These are phyloP conservation scores for Sciurus niger DNA, from an alignment of 2,113 vertebrate species.

Conservation along the genomic window DNA sequence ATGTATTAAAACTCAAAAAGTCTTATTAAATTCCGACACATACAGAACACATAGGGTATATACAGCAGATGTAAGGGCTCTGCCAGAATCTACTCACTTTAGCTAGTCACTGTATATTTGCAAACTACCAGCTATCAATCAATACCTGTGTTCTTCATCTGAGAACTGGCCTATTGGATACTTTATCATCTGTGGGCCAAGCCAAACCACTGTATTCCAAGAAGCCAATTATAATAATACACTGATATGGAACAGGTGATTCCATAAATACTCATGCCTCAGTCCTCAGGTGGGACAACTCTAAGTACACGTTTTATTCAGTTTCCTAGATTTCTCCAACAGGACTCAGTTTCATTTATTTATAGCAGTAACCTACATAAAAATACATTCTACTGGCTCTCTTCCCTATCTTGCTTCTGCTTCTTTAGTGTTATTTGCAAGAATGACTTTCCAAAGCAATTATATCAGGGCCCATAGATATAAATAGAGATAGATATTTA, in stretches of 20 bases:
- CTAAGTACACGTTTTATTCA: not conserved
- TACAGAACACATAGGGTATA: not conserved
- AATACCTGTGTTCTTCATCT: not conserved
- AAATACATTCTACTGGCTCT: not conserved
- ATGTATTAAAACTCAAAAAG: not conserved
- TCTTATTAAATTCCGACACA: not conserved
- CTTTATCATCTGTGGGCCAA: not conserved
- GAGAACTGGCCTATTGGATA: not conserved
- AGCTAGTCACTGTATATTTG: not conserved
- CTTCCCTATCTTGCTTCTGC: not conserved
- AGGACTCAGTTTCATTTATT: not conserved
- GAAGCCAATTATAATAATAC: not conserved
- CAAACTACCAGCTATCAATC: not conserved
- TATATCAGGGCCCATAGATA: not conserved
- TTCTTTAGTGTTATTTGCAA: not conserved
- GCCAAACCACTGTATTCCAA: not conserved
- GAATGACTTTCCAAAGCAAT: not conserved
- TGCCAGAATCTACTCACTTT: not conserved
- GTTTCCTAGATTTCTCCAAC: not conserved
- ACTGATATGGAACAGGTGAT: no score
- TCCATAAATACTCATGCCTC: not conserved
- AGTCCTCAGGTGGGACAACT: not conserved
- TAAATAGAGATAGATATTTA: not conserved
- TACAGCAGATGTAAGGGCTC: not conserved
- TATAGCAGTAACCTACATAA: not conserved